These are phyloP conservation scores for Pyrrhopygopsis socrates DNA, from an alignment of 2,888 invertebrate species.

Conservation along the genomic window DNA sequence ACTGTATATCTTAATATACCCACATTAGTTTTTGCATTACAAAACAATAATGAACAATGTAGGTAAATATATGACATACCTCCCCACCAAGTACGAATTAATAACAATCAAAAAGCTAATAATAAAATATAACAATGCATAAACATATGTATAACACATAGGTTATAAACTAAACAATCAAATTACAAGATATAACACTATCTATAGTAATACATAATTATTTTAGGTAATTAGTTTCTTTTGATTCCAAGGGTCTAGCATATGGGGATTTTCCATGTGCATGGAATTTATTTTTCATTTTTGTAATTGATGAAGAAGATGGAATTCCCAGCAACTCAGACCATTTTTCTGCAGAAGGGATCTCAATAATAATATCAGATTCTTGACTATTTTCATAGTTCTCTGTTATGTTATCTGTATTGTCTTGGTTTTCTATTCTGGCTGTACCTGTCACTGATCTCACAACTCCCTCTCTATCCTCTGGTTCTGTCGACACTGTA, in stretches of 20 bases:
- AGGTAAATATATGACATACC: background rate
- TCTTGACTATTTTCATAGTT: constrained; percentile 1
- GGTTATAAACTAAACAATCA: too few relatives aligned
- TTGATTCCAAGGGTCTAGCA: constrained; percentile 12
- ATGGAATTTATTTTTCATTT: constrained; percentile 39
- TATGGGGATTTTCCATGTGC: constrained; percentile 35
- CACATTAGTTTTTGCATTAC: too few relatives aligned
- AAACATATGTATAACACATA: too few relatives aligned
- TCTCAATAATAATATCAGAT: constrained; percentile 32
- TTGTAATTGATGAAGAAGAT: constrained; percentile 20
- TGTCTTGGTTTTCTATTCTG: background rate
- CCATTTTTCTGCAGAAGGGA: constrained; percentile 42
- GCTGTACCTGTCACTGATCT: background rate
- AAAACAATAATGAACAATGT: too few relatives aligned
- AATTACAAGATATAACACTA: too few relatives aligned
- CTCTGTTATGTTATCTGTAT: background rate
- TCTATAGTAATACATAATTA: too few relatives aligned
- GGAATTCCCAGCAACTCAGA: constrained; percentile 55
- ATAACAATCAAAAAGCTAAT: too few relatives aligned
- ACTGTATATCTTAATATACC: too few relatives aligned
- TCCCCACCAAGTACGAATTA: too few relatives aligned
- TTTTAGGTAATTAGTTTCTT: background rate
- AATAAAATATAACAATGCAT: too few relatives aligned
- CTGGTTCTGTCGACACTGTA: background rate
- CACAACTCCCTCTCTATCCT: background rate